Conservation (phyloP, 2,113 vertebrate genomes). For the Dromaius novaehollandiae region DNA sequence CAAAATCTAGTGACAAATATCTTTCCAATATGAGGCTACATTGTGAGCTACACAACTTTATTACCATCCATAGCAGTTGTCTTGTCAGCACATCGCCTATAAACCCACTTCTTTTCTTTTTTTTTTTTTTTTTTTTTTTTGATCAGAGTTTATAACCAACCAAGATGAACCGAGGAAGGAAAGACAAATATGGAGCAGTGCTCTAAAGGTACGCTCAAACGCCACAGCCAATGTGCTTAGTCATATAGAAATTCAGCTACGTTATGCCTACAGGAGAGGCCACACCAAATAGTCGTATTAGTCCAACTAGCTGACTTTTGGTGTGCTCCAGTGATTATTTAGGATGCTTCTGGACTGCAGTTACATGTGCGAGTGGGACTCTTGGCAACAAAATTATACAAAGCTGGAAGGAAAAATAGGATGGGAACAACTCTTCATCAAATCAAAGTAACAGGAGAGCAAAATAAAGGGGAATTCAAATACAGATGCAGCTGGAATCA, state of each 20-base stretch:
- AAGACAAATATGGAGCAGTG: not conserved
- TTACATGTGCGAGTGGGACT: accelerated
- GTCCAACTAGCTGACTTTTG: not conserved
- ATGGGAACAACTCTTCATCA: accelerated
- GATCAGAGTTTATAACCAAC: not conserved
- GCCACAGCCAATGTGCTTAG: not conserved
- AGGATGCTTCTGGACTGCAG: not conserved
- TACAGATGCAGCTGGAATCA: not conserved
- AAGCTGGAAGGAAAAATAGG: not conserved
- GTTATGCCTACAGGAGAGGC: accelerated
- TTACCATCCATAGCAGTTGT: not conserved
- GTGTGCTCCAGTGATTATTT: not conserved
- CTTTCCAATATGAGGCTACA: slow-evolving; percentile 20
- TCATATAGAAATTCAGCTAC: not conserved
- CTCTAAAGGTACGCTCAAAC: not conserved
- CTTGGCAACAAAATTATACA: not conserved
- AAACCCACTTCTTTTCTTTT: not conserved
- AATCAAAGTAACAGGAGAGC: not conserved
- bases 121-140: not conserved
- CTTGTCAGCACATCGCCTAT: not conserved
- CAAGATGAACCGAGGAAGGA: slow-evolving; percentile 4
- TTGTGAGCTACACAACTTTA: not conserved
- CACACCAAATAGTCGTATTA: accelerated
- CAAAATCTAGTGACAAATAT: slow-evolving; percentile 59
- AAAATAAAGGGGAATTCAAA: not conserved